Evolutionary conservation across 2,113 vertebrate genomes (phyloP), one percentile per base, ranked within the genome.

Genomic region (Sus scrofa): DNA sequence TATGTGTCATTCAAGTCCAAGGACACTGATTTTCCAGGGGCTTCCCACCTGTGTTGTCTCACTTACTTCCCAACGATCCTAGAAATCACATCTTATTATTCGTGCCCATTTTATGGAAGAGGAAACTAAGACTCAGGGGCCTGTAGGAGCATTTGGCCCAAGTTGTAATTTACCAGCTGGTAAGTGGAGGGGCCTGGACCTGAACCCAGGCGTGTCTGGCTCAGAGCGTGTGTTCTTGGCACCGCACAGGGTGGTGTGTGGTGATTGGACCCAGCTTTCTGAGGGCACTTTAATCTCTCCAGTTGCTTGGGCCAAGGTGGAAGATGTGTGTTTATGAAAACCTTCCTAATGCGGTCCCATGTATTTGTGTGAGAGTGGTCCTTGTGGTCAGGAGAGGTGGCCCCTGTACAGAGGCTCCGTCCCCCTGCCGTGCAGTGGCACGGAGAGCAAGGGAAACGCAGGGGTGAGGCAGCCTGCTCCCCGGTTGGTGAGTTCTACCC

Each of bases 361-460:
- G n/a, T 60, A 2, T 18, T 16, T 75, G 22, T 54, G 27, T 62
- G 15, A 58, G 30, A 15, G 24, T 1, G 3, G 1, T 20, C 54
- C 34, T n/a, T 16, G 63, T 1, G 5, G 22, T 65, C 52, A 34
- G 78, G 39, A 86, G 44, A 56, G 3, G 52, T 15, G 18, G 7
- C 12, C 1, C 13, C 30, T 13, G 6, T 4, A 19, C 2, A 9
- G 8, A 18, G 7, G 0, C 19, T 7, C 2, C 2, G 32, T 8
- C 2, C 9, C 24, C 65, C 6, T 4, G 10, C 2, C 0, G 12
- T 5, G n/a, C n/a, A n/a, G n/a, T n/a, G n/a, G n/a, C n/a, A n/a
- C n/a, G 39, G 6, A 18, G 37, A 78, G 13, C 1, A 8, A 32
- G 18, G 20, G 12, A 14, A 77, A 16, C 27, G 18, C 44, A 7